Percentiles rank a stretch among this genome's conserved stretches.
These are phyloP conservation scores for Nyctereutes procyonoides DNA, from an alignment of 2,113 vertebrate species.

Conservation along the genomic window DNA sequence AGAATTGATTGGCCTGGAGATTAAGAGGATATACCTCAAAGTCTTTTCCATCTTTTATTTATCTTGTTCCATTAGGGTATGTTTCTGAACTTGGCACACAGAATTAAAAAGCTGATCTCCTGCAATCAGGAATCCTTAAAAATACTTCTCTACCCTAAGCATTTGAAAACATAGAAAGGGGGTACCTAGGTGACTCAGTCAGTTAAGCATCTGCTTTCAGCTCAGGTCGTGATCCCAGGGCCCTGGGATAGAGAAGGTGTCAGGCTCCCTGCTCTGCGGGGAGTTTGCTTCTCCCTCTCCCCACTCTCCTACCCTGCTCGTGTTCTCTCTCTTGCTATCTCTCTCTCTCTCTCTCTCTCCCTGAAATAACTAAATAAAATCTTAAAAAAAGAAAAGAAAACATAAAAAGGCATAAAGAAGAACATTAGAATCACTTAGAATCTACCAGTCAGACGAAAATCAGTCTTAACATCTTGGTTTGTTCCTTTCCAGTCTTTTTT, in stretches of 20 bases:
- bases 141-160: neutral
- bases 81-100: neutral
- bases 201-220: no score
- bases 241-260: no score
- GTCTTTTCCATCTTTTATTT: neutral
- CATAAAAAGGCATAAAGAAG: neutral
- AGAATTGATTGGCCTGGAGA: neutral
- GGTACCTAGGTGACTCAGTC: no score
- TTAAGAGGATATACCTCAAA: neutral
- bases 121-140: neutral
- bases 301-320: no score
- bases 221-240: no score
- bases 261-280: no score
- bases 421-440: neutral
- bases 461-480: neutral
- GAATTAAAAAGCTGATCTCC: neutral
- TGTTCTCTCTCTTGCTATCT: no score
- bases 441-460: neutral
- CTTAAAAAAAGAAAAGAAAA: neutral
- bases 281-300: no score
- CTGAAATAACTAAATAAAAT: no score
- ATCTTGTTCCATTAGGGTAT: neutral
- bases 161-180: neutral
- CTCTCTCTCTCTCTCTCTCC: no score
- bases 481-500: neutral